Base-by-base conservation (phyloP, 2,888 invertebrate genomes). In the Volucella zonaria region DNA sequence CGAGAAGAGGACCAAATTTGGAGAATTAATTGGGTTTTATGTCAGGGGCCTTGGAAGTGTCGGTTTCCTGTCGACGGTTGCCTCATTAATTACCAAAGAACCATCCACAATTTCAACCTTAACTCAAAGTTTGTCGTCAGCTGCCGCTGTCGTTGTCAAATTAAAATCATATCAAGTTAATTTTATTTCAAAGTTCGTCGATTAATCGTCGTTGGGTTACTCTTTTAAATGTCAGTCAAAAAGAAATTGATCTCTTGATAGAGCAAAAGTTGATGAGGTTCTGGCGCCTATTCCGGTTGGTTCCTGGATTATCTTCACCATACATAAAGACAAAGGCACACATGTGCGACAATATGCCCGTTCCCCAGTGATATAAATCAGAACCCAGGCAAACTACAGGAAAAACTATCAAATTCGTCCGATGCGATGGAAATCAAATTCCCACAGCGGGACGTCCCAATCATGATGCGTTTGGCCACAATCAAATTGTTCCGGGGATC, bases 101-200 rank as follows among this genome's bases (percentile, higher is more conserved):
- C 9, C 31, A 23, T 23, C 49, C 62, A 4, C n/a, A 8, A 14
- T n/a, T 40, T 12, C 23, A 8, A 23, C 23, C 18, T 18, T 40
- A 40, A 62, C 12, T 11, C 14, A 10, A 47, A 73, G 52, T 61
- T 67, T 68, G 68, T 66, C 74, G 64, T 70, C 79, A 74, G 52
- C 76, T 67, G 80, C 76, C 75, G 74, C 70, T 76, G 43, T 64
- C 31, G 52, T 81, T 85, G 85, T 80, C 76, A 85, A 73, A 85
- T 85, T 85, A 80, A 80, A 80, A 77, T 80, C 76, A 45, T 85
- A 81, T 81, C 80, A 81, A 73, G 85, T 80, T 85, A 73, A 81
- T 71, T 85, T 80, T 62, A 76, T 76, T 85, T 62, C 58, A 81
- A 81, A 85, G 80, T 85, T 80, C 58, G 73, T 76, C 58, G 58